Evolutionary conservation across 2,113 vertebrate genomes (phyloP).

Genomic region (Aepyceros melampus): DNA sequence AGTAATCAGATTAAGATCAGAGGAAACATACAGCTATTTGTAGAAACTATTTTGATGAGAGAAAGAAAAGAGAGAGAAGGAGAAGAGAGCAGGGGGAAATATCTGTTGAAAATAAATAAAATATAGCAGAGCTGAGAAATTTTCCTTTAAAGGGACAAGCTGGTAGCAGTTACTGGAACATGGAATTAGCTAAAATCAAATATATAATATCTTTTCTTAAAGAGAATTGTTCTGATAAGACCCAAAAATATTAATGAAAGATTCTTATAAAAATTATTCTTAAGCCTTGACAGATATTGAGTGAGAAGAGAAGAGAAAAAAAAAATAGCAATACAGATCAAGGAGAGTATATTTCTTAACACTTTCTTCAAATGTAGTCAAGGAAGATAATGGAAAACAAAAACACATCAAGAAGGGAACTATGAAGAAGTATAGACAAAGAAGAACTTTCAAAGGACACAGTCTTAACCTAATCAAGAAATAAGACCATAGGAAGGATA

Average conservation of each 20-base stretch:
- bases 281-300: background rate
- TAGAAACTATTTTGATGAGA: background rate
- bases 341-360: background rate
- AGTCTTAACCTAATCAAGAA: background rate
- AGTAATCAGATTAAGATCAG: background rate
- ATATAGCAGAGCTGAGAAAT: background rate
- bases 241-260: background rate
- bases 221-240: background rate
- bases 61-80: background rate
- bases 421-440: no score
- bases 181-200: background rate
- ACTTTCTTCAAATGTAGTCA: background rate
- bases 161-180: background rate
- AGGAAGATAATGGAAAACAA: background rate
- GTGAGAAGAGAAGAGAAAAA: background rate
- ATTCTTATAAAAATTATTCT: background rate
- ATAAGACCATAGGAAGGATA: background rate
- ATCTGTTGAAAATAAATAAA: background rate
- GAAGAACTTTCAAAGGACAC: background rate
- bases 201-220: background rate
- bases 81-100: background rate
- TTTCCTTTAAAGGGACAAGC: background rate
- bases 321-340: background rate
- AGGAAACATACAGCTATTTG: background rate
- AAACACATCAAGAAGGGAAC: background rate